Conservation (phyloP, 2,888 invertebrate genomes). For the Conchocele bisecta region DNA sequence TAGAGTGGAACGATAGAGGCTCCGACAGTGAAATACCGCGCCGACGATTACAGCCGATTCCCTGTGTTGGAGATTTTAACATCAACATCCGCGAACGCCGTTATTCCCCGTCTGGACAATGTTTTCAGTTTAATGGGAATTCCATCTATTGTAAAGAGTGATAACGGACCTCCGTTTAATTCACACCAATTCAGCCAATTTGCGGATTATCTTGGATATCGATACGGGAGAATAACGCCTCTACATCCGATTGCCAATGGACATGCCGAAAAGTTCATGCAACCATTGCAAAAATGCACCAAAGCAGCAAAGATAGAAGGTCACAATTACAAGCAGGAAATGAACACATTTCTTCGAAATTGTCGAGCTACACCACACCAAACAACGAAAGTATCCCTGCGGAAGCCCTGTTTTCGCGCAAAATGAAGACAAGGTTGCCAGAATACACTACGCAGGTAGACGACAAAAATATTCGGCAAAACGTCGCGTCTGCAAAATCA, state of each 20-base stretch:
- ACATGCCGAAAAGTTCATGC: neutral
- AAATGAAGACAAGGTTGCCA: too few relatives aligned
- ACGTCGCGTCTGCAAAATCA: too few relatives aligned
- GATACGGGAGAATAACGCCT: slow-evolving; percentile 40
- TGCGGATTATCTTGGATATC: slow-evolving; percentile 23
- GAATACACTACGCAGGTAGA: too few relatives aligned
- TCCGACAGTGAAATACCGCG: too few relatives aligned
- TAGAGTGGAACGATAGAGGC: too few relatives aligned
- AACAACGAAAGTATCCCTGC: neutral
- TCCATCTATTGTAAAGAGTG: slow-evolving; percentile 45
- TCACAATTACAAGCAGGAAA: slow-evolving; percentile 2
- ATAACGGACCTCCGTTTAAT: slow-evolving; percentile 55
- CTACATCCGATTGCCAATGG: neutral
- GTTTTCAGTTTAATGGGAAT: slow-evolving; percentile 47
- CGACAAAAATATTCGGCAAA: too few relatives aligned
- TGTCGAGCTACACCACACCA: neutral
- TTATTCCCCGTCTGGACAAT: slow-evolving; percentile 42
- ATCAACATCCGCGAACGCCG: slow-evolving; percentile 34
- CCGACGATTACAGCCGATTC: slow-evolving; percentile 58
- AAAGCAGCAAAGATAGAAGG: neutral
- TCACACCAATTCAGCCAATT: slow-evolving; percentile 33
- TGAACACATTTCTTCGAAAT: slow-evolving; percentile 7
- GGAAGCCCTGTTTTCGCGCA: too few relatives aligned
- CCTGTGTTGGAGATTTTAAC: slow-evolving; percentile 50
- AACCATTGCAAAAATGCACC: neutral